A percentile compares a stretch with the other conserved stretches of the same genome.
Evolutionary conservation across 2,888 invertebrate species (phyloP).

Genomic region (Caenorhabditis sp.): DNA sequence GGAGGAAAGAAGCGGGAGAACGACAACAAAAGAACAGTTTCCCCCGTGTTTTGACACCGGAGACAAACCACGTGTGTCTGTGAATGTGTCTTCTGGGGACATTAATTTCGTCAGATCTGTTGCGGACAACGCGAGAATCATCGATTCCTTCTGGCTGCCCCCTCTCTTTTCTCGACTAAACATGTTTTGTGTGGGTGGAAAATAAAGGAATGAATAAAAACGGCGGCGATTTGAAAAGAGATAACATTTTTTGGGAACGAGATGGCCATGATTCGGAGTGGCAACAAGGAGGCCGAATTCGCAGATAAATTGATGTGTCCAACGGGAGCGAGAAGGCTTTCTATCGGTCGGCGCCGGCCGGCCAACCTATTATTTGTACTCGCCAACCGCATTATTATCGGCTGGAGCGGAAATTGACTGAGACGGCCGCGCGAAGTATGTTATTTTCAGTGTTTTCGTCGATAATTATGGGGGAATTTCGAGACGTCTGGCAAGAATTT

Average conservation of each 20-base stretch:
- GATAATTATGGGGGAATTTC: neutral
- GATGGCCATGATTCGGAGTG: slow-evolving; percentile 12
- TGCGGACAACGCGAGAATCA: slow-evolving; percentile 17
- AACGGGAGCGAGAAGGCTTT: neutral
- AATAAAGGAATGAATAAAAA: slow-evolving; percentile 11
- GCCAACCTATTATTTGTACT: slow-evolving; percentile 10
- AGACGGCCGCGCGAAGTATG: neutral
- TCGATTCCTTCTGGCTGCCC: slow-evolving; percentile 33
- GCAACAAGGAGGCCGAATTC: neutral
- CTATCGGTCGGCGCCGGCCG: neutral
- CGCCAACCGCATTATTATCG: slow-evolving; percentile 5
- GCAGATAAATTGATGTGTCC: slow-evolving; percentile 3
- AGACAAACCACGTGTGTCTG: slow-evolving; percentile 34
- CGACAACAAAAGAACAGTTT: neutral
- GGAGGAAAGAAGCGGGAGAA: neutral
- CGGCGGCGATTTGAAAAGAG: slow-evolving; percentile 43
- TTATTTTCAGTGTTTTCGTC: neutral
- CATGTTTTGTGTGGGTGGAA: slow-evolving; percentile 46
- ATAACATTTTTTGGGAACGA: slow-evolving; percentile 35
- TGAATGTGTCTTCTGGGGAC: slow-evolving; percentile 1
- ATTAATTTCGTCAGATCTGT: slow-evolving; percentile 27
- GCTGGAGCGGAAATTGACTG: neutral
- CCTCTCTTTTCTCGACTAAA: slow-evolving; percentile 24
- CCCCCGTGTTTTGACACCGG: slow-evolving; percentile 10
- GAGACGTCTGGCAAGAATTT: neutral